phyloP scores from a whole-genome alignment of 2,888 invertebrate species.

The Augochlorella aurata region DNA sequence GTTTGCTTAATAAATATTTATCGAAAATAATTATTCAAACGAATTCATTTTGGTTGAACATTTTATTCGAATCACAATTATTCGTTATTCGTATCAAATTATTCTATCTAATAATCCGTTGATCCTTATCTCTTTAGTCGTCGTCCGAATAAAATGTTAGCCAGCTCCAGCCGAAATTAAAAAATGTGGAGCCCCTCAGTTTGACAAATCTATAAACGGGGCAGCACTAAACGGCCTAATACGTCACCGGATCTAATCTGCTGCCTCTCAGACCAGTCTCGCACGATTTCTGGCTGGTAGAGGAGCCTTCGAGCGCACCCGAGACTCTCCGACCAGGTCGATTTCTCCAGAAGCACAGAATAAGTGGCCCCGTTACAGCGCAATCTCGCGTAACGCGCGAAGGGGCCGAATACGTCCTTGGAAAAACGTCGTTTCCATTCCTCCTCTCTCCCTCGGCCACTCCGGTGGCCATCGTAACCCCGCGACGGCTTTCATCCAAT shows the following conservation, averaged over 20 bases:
- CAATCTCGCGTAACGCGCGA: constrained; percentile 18
- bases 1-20: too few species aligned
- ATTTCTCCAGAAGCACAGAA: constrained; percentile 20
- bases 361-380: constrained; percentile 25
- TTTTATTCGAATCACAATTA: too few species aligned
- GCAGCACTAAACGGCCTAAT: neutral
- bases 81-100: too few species aligned
- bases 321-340: neutral
- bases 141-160: too few species aligned
- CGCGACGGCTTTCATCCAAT: constrained; percentile 64
- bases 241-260: neutral
- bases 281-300: neutral
- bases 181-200: neutral
- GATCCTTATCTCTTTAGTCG: too few species aligned
- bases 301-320: neutral
- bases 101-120: too few species aligned
- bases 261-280: neutral
- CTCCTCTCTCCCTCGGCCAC: constrained; percentile 20
- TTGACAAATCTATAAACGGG: neutral
- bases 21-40: too few species aligned
- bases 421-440: constrained; percentile 43
- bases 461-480: constrained; percentile 17
- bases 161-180: too few species aligned
- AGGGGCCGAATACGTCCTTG: neutral
- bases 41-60: too few species aligned